A percentile compares a stretch with the other conserved stretches of the same genome.
phyloP scores from a whole-genome alignment of 1,140 invertebrate species.

The Drosophila busckii region DNA sequence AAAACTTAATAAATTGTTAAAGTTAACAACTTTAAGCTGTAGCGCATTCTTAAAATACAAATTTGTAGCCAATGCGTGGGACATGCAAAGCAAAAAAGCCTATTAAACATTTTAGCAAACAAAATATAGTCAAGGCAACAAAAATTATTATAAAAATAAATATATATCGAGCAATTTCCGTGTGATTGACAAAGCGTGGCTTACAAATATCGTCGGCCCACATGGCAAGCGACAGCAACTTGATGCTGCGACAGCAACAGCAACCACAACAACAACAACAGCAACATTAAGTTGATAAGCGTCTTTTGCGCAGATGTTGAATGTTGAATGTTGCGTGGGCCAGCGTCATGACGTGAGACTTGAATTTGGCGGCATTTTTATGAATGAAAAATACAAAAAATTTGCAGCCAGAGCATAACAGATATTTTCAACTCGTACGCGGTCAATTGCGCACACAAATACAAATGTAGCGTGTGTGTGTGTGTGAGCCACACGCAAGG shows the following conservation, averaged over 20 bases:
- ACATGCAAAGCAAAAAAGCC: slow-evolving; percentile 3
- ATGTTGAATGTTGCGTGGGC: slow-evolving; percentile 50
- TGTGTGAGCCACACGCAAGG: slow-evolving; percentile 47
- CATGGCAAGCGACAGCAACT: slow-evolving; percentile 27
- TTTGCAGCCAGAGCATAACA: not conserved
- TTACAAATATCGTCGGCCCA: slow-evolving; percentile 31
- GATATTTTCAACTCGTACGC: slow-evolving; percentile 15
- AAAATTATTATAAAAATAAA: not conserved
- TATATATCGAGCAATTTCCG: slow-evolving; percentile 32
- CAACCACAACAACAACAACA: slow-evolving; percentile 13
- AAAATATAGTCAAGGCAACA: slow-evolving; percentile 8
- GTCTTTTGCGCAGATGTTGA: slow-evolving; percentile 36
- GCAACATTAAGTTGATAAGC: slow-evolving; percentile 57
- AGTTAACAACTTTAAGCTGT: not conserved
- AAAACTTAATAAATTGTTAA: no score
- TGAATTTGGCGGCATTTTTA: slow-evolving; percentile 49
- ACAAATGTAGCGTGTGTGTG: not conserved
- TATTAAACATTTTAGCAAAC: not conserved
- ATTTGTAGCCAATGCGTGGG: not conserved
- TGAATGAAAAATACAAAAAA: slow-evolving; percentile 64
- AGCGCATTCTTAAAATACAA: not conserved
- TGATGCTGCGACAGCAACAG: slow-evolving; percentile 17
- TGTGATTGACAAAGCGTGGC: slow-evolving; percentile 40
- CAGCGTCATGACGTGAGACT: slow-evolving; percentile 18
- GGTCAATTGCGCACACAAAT: not conserved